phyloP scores from a whole-genome alignment of 2,113 vertebrate genomes.

The Heliornis fulica region DNA sequence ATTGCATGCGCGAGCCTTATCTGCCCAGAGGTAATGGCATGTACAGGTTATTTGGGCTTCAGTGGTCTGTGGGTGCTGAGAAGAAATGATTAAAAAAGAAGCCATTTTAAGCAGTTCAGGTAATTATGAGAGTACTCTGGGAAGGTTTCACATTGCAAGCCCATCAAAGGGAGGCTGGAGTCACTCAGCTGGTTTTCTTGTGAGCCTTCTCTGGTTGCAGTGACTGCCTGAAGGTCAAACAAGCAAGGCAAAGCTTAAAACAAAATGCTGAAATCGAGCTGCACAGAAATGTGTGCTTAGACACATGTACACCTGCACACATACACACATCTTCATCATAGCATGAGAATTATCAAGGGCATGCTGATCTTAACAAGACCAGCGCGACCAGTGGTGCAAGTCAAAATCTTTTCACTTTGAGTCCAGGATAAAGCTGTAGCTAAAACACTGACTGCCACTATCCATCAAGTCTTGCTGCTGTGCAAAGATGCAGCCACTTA shows the following conservation, averaged over 20 bases:
- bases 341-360: background rate
- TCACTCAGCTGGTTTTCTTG: background rate
- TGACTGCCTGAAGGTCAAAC: background rate
- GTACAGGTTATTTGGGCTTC: background rate
- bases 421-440: background rate
- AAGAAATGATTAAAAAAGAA: background rate
- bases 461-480: background rate
- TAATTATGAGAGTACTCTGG: background rate
- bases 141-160: background rate
- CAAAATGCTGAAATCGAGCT: background rate
- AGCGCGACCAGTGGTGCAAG: background rate
- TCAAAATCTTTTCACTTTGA: background rate
- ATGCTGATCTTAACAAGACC: background rate
- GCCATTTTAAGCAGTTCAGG: background rate
- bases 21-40: background rate
- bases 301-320: background rate
- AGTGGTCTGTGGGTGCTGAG: background rate
- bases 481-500: background rate
- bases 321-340: fast-evolving
- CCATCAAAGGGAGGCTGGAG: background rate
- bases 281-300: background rate
- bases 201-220: background rate
- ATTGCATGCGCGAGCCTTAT: background rate
- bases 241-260: background rate
- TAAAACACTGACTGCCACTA: fast-evolving